Conservation (phyloP, 2,888 invertebrate species). For the Caenorhabditis angaria region DNA sequence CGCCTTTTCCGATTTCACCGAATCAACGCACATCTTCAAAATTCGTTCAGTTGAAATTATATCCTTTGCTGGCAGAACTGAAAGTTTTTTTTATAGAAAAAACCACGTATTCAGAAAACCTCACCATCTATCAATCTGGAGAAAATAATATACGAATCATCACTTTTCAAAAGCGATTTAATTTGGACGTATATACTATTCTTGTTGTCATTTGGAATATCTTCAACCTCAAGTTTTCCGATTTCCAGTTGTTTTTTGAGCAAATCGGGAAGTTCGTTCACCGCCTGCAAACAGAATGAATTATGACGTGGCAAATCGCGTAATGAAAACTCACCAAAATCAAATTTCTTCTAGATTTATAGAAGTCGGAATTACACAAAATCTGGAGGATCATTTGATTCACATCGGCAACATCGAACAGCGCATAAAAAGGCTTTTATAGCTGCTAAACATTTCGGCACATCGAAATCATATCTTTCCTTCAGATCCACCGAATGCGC, state of each 20-base stretch:
- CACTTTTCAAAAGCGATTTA: background rate
- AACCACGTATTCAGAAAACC: too few relatives aligned
- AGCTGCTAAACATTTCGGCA: background rate
- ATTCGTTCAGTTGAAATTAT: too few relatives aligned
- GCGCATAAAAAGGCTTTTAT: background rate
- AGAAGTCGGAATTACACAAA: background rate
- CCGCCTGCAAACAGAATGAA: background rate
- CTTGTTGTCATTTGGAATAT: background rate
- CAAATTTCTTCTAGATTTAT: background rate
- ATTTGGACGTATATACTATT: background rate
- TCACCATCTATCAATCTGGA: background rate
- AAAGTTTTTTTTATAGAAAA: too few relatives aligned
- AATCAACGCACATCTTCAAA: too few relatives aligned
- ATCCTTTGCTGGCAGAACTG: too few relatives aligned
- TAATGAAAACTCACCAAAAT: background rate
- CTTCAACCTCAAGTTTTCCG: background rate
- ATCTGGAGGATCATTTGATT: background rate
- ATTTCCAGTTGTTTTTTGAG: background rate
- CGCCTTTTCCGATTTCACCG: too few relatives aligned
- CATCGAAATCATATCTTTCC: background rate
- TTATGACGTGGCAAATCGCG: too few relatives aligned
- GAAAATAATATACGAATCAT: background rate
- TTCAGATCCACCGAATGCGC: background rate
- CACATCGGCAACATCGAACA: background rate
- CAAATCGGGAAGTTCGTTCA: background rate